Conservation (phyloP, 1,140 invertebrate genomes). For the Eufriesea mexicana region DNA sequence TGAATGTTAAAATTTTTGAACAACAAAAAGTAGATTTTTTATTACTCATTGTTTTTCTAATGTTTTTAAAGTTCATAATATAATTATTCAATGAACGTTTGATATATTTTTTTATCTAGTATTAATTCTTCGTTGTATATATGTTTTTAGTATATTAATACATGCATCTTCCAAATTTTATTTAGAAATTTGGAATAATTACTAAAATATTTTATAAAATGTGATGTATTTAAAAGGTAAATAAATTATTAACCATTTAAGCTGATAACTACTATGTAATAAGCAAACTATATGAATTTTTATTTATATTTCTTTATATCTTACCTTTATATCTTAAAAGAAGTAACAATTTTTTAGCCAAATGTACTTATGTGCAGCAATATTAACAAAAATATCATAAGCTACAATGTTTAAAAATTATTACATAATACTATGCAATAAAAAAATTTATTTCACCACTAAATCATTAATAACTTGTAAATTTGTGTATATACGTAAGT, state of each 20-base stretch:
- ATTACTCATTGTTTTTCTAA: neutral
- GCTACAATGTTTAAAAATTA: neutral
- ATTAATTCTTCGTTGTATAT: neutral
- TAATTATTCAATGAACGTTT: neutral
- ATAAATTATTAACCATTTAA: constrained; percentile 1
- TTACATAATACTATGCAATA: neutral
- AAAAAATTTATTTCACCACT: neutral
- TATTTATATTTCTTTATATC: neutral
- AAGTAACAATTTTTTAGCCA: neutral
- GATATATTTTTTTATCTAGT: neutral
- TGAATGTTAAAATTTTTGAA: neutral
- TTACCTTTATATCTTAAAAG: too few relatives aligned
- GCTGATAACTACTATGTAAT: neutral
- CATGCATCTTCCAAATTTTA: neutral
- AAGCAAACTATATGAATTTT: neutral
- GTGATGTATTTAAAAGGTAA: neutral
- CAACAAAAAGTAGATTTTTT: neutral
- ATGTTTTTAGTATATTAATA: neutral
- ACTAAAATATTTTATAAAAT: constrained; percentile 3
- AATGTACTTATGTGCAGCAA: neutral
- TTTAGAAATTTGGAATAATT: neutral
- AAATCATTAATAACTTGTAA: neutral
- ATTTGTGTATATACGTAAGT: neutral
- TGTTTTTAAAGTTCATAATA: neutral
- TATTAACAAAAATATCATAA: neutral